phyloP scores from a whole-genome alignment of 1,140 invertebrate species.

The Glomeris maerens region DNA sequence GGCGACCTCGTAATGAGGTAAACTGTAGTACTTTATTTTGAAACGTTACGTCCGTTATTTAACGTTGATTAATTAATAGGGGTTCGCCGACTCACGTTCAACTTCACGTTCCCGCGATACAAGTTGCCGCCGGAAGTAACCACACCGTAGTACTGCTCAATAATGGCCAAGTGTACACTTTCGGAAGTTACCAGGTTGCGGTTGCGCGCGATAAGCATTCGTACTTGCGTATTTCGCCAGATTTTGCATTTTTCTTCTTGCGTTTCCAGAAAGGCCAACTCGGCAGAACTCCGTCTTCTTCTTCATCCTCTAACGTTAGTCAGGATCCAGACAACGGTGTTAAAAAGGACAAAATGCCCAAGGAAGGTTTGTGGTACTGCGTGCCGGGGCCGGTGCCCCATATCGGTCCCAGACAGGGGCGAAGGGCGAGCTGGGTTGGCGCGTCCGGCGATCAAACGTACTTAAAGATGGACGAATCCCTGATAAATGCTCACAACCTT shows the following conservation, averaged over 20 bases:
- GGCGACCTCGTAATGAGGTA: conserved; percentile 52
- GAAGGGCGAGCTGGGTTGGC: conserved; percentile 80
- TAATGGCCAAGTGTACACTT: conserved; percentile 84
- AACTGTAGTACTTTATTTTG: conserved; percentile 4
- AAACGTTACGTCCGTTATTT: neutral
- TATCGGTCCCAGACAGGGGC: conserved; percentile 42
- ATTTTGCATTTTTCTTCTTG: conserved; percentile 4
- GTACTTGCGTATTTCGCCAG: conserved; percentile 1
- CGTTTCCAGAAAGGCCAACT: conserved; percentile 69
- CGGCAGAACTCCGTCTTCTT: conserved; percentile 42
- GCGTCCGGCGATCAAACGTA: conserved; percentile 92
- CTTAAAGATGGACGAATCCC: conserved; percentile 77
- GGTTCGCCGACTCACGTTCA: conserved; percentile 59
- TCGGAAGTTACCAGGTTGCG: conserved; percentile 79
- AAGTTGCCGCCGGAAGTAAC: conserved; percentile 85
- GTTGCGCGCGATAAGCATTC: conserved; percentile 15
- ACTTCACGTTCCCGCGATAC: conserved; percentile 47
- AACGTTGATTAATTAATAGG: conserved; percentile 34
- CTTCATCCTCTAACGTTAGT: too few species aligned
- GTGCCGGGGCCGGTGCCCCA: conserved; percentile 65
- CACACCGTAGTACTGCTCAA: conserved; percentile 81
- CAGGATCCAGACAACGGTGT: conserved; percentile 14
- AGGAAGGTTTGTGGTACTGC: conserved; percentile 53
- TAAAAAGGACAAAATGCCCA: conserved; percentile 22
- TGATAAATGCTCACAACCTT: conserved; percentile 77